Evolutionary conservation across 2,888 invertebrate genomes (phyloP).

Genomic region (Cryptocephalus moraei): DNA sequence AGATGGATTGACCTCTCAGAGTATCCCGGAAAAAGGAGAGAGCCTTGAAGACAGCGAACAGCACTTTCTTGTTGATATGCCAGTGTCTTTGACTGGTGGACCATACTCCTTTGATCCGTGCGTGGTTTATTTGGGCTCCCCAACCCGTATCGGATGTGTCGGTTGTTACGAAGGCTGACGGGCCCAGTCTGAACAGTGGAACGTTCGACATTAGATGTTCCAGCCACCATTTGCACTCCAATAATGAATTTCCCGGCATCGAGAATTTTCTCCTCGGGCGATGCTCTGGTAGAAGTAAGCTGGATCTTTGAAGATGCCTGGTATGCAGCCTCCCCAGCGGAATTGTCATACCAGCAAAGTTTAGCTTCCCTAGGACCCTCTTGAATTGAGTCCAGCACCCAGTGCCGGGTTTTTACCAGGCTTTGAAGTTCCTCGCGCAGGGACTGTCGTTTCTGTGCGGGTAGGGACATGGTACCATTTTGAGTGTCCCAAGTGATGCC

Average conservation of each 20-base stretch:
- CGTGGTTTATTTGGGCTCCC: conserved; percentile 10
- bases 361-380: conserved; percentile 3
- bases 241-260: too few species aligned
- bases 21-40: conserved; percentile 1
- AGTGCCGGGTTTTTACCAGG: not conserved
- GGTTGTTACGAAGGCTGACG: conserved; percentile 11
- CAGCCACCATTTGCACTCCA: too few species aligned
- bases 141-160: conserved; percentile 14
- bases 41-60: conserved; percentile 9
- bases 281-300: too few species aligned
- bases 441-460: not conserved
- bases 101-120: conserved; percentile 5
- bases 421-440: conserved; percentile 1
- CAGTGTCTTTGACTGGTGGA: conserved; percentile 5
- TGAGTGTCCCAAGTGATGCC: conserved; percentile 13
- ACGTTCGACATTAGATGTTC: conserved; percentile 2
- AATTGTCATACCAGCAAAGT: conserved; percentile 2
- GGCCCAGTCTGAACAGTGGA: conserved; percentile 8
- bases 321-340: conserved; percentile 5
- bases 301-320: too few species aligned
- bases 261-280: too few species aligned
- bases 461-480: conserved; percentile 1
- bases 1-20: conserved; percentile 3
- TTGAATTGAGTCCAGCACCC: conserved; percentile 7
- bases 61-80: conserved; percentile 15